Base-by-base conservation (phyloP, 2,797 vertebrate genomes). In the Coendou prehensilis region DNA sequence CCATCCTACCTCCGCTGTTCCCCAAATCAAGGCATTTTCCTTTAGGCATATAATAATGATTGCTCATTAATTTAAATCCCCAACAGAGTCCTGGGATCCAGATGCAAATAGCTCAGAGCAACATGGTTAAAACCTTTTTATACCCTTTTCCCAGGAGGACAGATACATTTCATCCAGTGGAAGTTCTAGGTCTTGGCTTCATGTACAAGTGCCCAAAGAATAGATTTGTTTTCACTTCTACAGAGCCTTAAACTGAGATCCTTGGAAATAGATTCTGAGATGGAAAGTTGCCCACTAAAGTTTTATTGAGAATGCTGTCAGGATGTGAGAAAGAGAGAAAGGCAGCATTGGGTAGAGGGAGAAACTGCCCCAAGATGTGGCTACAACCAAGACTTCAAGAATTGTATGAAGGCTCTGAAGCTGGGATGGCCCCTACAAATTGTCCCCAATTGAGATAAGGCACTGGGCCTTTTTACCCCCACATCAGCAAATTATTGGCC, bases 61-160 rank as follows among this genome's bases (percentile, higher is more conserved):
- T 85, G 78, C 80, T 97, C 71, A 85, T 13, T 57, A 97, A 92
- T 95, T 81, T 88, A 95, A 97, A 93, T 41, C 87, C 76, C 71
- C 78, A 95, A 76, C 91, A 41, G 57, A 96, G 95, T 86, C 57
- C 92, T 97, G 93, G 75, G 81, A 76, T 96, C 94, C 95, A 98
- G 95, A 96, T 96, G 95, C 90, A 97, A 97, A 96, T 30, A 93
- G 56, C 78, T 97, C 78, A 97, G 69, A 91, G 91, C 54, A 94
- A 89, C 91, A 54, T 79, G 84, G 50, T 96, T 96, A 89, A 94
- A 95, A 87, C 47, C 9, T 89, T 86, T 97, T 78, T 89, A 92
- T 95, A 76, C 73, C 20, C 86, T 95, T 92, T 94, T 90, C 96
- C 93, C 97, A 93, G 47, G 73, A 92, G 89, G 37, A 95, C 91